Percentiles rank a stretch among this genome's conserved stretches.
Conservation (phyloP, 2,888 invertebrate genomes). For the Margaritifera margaritifera region DNA sequence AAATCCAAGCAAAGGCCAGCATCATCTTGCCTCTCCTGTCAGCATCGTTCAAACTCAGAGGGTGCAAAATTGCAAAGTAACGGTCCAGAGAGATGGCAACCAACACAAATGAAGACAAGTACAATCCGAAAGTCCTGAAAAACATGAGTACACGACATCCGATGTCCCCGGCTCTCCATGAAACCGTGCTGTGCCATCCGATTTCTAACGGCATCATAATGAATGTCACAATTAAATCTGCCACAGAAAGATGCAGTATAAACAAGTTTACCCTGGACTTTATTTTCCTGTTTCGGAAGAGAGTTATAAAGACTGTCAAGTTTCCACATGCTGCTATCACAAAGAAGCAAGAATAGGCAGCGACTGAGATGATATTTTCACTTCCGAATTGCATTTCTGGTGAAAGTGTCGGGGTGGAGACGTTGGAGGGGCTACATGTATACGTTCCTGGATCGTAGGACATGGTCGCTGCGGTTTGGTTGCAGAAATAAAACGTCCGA, state of each 20-base stretch:
- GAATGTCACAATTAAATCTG: slow-evolving; percentile 86
- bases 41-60: slow-evolving; percentile 59
- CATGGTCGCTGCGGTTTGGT: no score
- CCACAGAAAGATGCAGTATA: slow-evolving; percentile 85
- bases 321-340: slow-evolving; percentile 88
- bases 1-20: slow-evolving; percentile 56
- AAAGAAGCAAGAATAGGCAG: slow-evolving; percentile 80
- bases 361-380: slow-evolving; percentile 87
- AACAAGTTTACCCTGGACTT: slow-evolving; percentile 83
- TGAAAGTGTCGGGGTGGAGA: slow-evolving; percentile 21
- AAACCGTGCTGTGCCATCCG: slow-evolving; percentile 83
- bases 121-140: slow-evolving; percentile 83
- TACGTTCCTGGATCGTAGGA: no score
- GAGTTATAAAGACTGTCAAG: slow-evolving; percentile 81
- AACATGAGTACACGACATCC: slow-evolving; percentile 84
- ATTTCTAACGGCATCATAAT: slow-evolving; percentile 82
- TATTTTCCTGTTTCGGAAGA: slow-evolving; percentile 80
- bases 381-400: slow-evolving; percentile 88
- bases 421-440: no score
- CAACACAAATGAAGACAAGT: slow-evolving; percentile 84
- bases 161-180: slow-evolving; percentile 84
- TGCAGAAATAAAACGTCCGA: no score
- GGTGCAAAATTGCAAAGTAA: slow-evolving; percentile 62
- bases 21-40: slow-evolving; percentile 58
- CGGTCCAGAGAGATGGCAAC: slow-evolving; percentile 80